phyloP scores from a whole-genome alignment of 2,113 vertebrate genomes.

The Etia nguti region DNA sequence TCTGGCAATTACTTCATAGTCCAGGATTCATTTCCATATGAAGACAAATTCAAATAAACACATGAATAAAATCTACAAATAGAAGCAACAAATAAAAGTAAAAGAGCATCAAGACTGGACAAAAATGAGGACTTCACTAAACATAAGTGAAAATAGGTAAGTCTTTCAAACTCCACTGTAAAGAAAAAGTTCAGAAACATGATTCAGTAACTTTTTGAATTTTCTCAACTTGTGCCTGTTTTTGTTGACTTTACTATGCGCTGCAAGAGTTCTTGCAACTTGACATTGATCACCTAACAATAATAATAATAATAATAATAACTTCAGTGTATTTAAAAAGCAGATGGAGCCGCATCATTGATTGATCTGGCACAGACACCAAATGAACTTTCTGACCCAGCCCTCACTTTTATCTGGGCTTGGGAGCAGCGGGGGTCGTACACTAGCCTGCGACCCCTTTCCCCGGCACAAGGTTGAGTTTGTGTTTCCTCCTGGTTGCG shows the following conservation, averaged over 20 bases:
- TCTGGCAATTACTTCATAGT: background rate
- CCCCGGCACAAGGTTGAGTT: background rate
- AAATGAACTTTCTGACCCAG: background rate
- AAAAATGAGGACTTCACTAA: background rate
- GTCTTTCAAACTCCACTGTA: background rate
- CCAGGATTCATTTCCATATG: background rate
- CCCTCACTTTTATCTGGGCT: background rate
- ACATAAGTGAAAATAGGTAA: background rate
- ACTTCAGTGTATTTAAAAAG: background rate
- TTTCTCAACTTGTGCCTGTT: background rate
- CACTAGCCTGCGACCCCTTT: background rate
- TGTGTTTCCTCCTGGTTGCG: background rate
- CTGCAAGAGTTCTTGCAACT: background rate
- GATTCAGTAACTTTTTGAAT: background rate
- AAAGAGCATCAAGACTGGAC: background rate
- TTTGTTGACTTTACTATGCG: background rate
- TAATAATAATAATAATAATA: background rate
- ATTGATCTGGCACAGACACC: background rate
- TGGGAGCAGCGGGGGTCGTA: background rate
- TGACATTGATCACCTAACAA: background rate
- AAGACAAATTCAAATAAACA: background rate
- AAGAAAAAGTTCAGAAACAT: background rate
- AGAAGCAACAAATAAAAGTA: background rate
- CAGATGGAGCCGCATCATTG: background rate
- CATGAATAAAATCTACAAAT: background rate